Conservation (phyloP, 1,140 invertebrate genomes). For the Rhopalosiphum padi region DNA sequence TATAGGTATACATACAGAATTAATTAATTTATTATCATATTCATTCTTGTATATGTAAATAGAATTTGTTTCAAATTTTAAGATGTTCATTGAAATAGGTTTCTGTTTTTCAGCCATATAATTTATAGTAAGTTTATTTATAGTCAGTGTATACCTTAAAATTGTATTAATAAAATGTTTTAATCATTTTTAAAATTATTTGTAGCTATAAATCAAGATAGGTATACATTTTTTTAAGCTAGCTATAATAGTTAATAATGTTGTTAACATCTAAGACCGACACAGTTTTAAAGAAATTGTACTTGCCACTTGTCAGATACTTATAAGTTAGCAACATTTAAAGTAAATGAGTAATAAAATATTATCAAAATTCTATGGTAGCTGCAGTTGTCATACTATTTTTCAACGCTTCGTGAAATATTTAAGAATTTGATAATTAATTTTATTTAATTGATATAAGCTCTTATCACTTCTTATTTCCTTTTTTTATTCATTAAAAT, state of each 20-base stretch:
- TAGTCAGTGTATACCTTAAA: slow-evolving; percentile 11
- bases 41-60: neutral
- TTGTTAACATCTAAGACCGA: neutral
- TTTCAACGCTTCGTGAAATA: neutral
- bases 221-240: too few relatives aligned
- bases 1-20: neutral
- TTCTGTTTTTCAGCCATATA: neutral
- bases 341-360: neutral
- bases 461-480: too few relatives aligned
- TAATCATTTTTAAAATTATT: neutral
- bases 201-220: neutral
- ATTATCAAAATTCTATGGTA: neutral
- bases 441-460: neutral
- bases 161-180: neutral
- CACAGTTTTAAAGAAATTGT: neutral
- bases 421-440: neutral
- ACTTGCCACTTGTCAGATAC: neutral
- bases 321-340: neutral
- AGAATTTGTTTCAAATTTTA: neutral
- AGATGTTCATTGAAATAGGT: neutral
- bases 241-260: neutral
- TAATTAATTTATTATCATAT: neutral
- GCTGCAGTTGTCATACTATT: neutral
- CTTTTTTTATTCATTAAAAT: neutral
- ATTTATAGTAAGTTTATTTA: slow-evolving; percentile 28